Evolutionary conservation across 1,140 invertebrate species (phyloP), one percentile per base, ranked within the genome.

Genomic region (Lepidurus packardi): DNA sequence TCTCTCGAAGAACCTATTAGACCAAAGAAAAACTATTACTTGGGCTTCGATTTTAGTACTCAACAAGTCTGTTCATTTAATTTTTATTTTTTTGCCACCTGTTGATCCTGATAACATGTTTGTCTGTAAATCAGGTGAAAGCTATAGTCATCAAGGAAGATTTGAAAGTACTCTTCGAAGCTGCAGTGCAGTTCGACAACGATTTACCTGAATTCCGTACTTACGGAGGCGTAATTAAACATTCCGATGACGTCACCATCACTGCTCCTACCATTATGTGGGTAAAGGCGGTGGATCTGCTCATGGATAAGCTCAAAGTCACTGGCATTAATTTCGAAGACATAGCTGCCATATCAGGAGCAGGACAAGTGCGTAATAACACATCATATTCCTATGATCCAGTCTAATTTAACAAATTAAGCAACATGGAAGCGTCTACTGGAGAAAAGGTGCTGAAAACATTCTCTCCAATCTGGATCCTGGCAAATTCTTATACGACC

Each of bases 401-500:
- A 74, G 21, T 74, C 13, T 42, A 73, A 4, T 74, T 34, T 34
- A 74, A 24, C 9, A 25, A 78, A 85, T 87, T 25, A 83, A 97
- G 93, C 97, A 98, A 94, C 96, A 98, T 86, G 96, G 96, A 0
- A 96, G 95, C 77, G 92, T 98, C 7, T 98, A 94, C 86, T 98
- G 97, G 96, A 89, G 90, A 74, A 91, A 89, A 81, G 92, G 92
- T 43, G 90, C 93, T 16, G 86, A 89, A 77, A 81, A 88, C 21
- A 87, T 88, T 0, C 85, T 98, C 1, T 82, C 85, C 78, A 88
- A 85, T 74, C 86, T 97, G 24, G 88, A 93, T 80, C 86, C 93
- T 1, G 87, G 89, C 10, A 90, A 92, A 82, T 94, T 94, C 84
- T 84, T 98, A 21, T 91, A 96, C 85, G 90, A 92, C 74, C 94